Evolutionary conservation across 1,140 invertebrate species (phyloP), one percentile per base, ranked within the genome.

Genomic region (Linepithema humile): DNA sequence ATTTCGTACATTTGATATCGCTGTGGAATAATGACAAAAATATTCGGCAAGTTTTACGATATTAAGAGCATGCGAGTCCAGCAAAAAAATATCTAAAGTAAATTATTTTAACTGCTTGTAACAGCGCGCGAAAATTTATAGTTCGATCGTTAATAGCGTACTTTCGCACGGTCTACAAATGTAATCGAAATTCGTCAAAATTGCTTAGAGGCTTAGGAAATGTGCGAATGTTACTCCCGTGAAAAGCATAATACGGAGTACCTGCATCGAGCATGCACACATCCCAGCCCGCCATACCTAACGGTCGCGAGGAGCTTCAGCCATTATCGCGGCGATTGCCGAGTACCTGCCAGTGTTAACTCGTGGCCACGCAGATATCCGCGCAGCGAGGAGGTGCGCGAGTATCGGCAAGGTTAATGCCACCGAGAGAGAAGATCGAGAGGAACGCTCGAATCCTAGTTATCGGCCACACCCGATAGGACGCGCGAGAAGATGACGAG

Each of bases 401-500:
- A 82, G 87, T 72, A 87, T 90, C 84, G 84, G 75, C 89, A 91
- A 91, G 91, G 91, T 91, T 91, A 91, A 91, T 91, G 90, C 90
- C 90, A 91, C 86, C 84, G 90, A 74, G 55, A 77, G 65, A 60
- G 29, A 59, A 59, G 60, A 82, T 85, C 82, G 55, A 70, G 59
- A 84, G 29, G 53, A 80, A 62, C 38, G 48, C 75, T 64, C 80
- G 85, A 73, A 91, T 90, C 88, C 88, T 90, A 85, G 82, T 90
- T 90, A 90, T 88, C 86, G 85, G 59, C 89, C 89, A 89, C 89
- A 87, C 89, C 89, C 88, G 78, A 90, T 62, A 80, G 26, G 23
- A 43, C 48, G 29, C 17, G 12, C 23, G 12, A 9, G 15, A 32
- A 12, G 38, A 55, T 20, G 40, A 50, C 45, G 53, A 29, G 3